Evolutionary conservation across 2,113 vertebrate genomes (phyloP).

Genomic region (Chinchilla lanigera): DNA sequence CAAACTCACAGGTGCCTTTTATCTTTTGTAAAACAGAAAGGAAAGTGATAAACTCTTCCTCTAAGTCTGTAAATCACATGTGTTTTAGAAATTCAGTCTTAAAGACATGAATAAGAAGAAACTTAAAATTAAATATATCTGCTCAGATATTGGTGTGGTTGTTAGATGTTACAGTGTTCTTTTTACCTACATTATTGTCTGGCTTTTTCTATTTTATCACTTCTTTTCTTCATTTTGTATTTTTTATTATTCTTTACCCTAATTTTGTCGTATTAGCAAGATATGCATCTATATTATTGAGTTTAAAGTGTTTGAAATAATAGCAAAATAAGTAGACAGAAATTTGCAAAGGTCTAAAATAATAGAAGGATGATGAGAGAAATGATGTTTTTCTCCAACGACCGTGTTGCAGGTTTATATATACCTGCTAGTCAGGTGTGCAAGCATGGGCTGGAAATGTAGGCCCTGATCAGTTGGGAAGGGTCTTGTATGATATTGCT

Average conservation of each 20-base stretch:
- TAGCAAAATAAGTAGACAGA: constrained; percentile 9
- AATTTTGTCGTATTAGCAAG: constrained; percentile 2
- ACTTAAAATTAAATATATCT: constrained; percentile 51
- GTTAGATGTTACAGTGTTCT: constrained; percentile 21
- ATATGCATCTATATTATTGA: neutral
- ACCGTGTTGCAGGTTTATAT: neutral
- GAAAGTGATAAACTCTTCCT: constrained; percentile 40
- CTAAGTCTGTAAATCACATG: constrained; percentile 29
- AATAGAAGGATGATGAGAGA: neutral
- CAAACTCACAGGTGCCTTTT: neutral
- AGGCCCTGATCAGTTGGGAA: neutral
- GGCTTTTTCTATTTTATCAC: neutral
- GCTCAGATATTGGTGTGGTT: neutral
- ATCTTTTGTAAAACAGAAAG: constrained; percentile 28
- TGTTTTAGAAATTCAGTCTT: constrained; percentile 39
- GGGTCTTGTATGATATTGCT: neutral
- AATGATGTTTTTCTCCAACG: neutral
- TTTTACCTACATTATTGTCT: constrained; percentile 35
- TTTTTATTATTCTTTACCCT: constrained; percentile 3
- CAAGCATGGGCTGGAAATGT: neutral
- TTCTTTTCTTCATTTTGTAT: constrained; percentile 44
- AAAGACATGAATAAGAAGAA: constrained; percentile 35
- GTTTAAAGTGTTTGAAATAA: constrained; percentile 17
- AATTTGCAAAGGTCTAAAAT: neutral
- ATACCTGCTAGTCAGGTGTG: neutral